Percentiles rank a stretch among this genome's conserved stretches.
Conservation (phyloP, 2,888 invertebrate genomes). For the Sinentomon sp. region DNA sequence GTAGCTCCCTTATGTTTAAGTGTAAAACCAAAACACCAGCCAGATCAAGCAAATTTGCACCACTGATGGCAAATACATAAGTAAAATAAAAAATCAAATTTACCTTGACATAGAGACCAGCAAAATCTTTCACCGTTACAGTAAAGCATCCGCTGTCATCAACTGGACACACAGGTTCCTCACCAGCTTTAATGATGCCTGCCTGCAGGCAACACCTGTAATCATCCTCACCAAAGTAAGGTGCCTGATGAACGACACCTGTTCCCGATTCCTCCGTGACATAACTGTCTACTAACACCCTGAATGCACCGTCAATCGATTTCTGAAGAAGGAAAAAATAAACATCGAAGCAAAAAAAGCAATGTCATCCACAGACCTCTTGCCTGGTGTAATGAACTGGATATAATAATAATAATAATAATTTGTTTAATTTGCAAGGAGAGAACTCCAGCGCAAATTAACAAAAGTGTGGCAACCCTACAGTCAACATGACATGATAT, state of each 20-base stretch:
- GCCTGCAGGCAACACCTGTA: conserved; percentile 28
- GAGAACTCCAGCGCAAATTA: too few relatives aligned
- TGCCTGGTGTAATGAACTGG: too few relatives aligned
- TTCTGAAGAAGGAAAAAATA: conserved; percentile 17
- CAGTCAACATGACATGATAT: too few relatives aligned
- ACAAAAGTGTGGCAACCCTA: too few relatives aligned
- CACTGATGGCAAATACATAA: too few relatives aligned
- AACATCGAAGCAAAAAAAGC: conserved; percentile 1
- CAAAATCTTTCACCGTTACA: conserved; percentile 55
- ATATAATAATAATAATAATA: neutral
- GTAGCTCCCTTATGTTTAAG: too few relatives aligned
- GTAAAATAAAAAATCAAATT: neutral
- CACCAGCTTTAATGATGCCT: conserved; percentile 62
- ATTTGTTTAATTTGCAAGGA: neutral
- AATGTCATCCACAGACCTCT: neutral
- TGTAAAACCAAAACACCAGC: too few relatives aligned
- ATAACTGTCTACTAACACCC: conserved; percentile 61
- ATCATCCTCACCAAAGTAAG: conserved; percentile 99
- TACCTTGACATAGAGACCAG: conserved; percentile 66
- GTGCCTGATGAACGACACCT: conserved; percentile 91
- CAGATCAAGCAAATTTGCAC: too few relatives aligned
- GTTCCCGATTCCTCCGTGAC: conserved; percentile 93
- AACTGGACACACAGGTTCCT: conserved; percentile 71
- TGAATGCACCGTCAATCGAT: conserved; percentile 49
- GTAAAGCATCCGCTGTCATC: conserved; percentile 73